phyloP scores from a whole-genome alignment of 1,140 invertebrate genomes.

The Tribolium castaneum region DNA sequence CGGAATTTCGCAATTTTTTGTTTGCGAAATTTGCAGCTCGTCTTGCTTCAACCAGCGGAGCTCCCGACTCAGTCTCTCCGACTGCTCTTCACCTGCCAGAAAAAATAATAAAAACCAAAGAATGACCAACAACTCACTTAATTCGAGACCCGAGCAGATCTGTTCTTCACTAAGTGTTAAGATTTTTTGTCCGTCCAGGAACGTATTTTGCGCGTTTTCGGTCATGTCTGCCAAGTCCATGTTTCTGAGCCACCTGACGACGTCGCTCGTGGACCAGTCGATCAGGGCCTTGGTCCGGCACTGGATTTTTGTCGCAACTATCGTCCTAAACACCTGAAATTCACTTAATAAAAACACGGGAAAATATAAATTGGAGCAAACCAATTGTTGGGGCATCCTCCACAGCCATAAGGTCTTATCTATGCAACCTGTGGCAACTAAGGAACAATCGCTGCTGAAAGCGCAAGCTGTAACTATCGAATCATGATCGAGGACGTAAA shows the following conservation, averaged over 20 bases:
- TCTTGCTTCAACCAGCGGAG: constrained; percentile 68
- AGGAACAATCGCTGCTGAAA: constrained; percentile 65
- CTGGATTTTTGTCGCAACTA: constrained; percentile 59
- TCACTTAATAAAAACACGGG: not conserved
- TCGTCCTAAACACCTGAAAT: constrained; percentile 61
- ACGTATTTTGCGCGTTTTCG: constrained; percentile 65
- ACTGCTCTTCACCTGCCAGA: constrained; percentile 53
- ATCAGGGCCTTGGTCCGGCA: constrained; percentile 56
- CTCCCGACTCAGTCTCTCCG: constrained; percentile 59
- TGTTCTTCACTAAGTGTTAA: constrained; percentile 68
- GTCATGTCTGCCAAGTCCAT: constrained; percentile 68
- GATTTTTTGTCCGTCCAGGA: constrained; percentile 72
- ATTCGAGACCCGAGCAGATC: constrained; percentile 67
- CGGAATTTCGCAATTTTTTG: constrained; percentile 63
- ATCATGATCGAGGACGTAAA: constrained; percentile 71
- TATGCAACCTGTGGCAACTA: constrained; percentile 69
- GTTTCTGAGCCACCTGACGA: constrained; percentile 72
- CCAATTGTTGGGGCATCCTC: constrained; percentile 69
- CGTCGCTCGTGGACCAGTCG: constrained; percentile 72
- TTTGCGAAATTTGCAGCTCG: constrained; percentile 52
- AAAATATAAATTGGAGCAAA: constrained; percentile 41
- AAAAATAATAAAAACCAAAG: not conserved
- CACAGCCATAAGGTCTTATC: constrained; percentile 70
- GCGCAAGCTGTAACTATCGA: constrained; percentile 70
- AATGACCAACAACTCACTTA: constrained; percentile 64